Evolutionary conservation across 1,140 invertebrate genomes (phyloP), one percentile per base, ranked within the genome.

Genomic region (Eumaeus atala): DNA sequence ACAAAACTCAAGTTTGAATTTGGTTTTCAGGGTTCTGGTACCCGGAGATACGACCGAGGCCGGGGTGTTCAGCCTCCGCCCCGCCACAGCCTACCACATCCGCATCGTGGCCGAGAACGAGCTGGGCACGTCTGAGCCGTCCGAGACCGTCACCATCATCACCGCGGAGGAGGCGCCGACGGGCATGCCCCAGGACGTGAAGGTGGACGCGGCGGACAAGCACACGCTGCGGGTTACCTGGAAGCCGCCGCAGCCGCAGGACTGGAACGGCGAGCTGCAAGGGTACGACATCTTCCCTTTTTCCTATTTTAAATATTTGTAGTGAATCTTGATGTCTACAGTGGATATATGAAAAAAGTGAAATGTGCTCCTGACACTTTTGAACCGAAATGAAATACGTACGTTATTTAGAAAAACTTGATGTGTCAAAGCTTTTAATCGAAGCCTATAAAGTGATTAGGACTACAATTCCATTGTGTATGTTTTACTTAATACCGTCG

Each of bases 131-230:
- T 96, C 96, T 2, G 93, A 96, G 70, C 95, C 97, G 0, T 98
- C 96, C 0, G 94, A 96, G 66, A 95, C 94, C 8, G 94, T 98
- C 0, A 96, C 95, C 0, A 97, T 98, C 59, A 96, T 96, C 48
- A 98, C 97, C 28, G 95, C 96, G 18, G 97, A 98, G 88, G 97
- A 98, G 92, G 93, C 92, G n/a, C 95, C 95, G 1, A 94, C 93
- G 64, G 95, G 94, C 42, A 92, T 94, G 59, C 94, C 94, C 51
- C 93, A 92, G 50, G 92, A 92, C 54, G 93, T 98, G 3, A 92
- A 93, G 69, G 95, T 97, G 1, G 95, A 97, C 68, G 93, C 96
- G 36, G 90, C 94, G n/a, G 96, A 97, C 68, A 96, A 98, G 72
- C 95, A 96, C 60, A 96, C 95, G 0, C 89, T 99, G 53, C 92